Conservation (phyloP, 2,797 vertebrate genomes). For the Salmo trutta region DNA sequence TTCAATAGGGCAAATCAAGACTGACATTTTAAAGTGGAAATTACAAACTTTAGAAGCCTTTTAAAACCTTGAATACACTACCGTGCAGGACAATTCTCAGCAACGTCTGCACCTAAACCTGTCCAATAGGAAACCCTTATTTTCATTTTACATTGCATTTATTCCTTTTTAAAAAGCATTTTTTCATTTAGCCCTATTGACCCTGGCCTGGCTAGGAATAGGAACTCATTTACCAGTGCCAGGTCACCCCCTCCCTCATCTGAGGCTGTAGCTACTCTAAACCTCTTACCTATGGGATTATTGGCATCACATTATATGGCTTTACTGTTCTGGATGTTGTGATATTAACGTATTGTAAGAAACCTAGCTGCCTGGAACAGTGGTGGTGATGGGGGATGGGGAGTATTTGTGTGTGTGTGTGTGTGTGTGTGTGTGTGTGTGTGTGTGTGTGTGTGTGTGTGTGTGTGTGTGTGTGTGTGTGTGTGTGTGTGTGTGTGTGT, state of each 20-base stretch:
- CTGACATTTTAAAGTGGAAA: too few species aligned
- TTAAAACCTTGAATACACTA: too few species aligned
- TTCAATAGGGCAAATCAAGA: too few species aligned
- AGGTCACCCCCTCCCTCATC: background rate
- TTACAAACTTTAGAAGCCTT: too few species aligned
- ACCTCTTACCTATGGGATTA: constrained; percentile 76
- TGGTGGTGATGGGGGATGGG: background rate
- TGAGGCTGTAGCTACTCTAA: constrained; percentile 56
- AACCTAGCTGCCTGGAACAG: constrained; percentile 57
- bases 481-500: background rate
- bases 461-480: background rate
- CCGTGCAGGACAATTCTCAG: too few species aligned
- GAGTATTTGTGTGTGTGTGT: background rate
- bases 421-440: background rate
- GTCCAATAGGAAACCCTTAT: background rate
- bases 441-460: background rate
- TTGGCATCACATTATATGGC: constrained; percentile 69
- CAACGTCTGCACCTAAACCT: too few species aligned
- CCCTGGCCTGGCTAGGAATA: background rate
- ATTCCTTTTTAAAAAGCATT: too few species aligned
- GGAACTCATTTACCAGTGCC: background rate
- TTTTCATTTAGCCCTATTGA: background rate
- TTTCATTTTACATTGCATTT: background rate
- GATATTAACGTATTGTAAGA: constrained; percentile 70
- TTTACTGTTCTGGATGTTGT: constrained; percentile 74